Conservation (phyloP, 2,113 vertebrate genomes). For the Anolis carolinensis region DNA sequence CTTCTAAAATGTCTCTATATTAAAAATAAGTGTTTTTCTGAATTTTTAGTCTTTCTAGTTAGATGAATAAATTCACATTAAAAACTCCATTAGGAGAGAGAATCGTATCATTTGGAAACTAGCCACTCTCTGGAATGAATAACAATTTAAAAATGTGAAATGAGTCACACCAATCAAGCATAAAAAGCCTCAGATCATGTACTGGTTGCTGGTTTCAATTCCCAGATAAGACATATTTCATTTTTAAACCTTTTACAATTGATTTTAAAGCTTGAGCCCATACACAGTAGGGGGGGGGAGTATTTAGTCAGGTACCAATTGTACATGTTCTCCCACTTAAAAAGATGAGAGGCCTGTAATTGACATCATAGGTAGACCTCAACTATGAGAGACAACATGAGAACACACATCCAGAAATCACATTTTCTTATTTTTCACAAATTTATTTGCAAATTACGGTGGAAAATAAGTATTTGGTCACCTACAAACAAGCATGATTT, state of each 20-base stretch:
- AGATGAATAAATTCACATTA: neutral
- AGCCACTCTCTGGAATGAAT: neutral
- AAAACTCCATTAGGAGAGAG: neutral
- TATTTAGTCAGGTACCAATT: no score
- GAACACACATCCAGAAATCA: no score
- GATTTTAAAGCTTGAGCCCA: neutral
- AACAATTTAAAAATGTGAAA: neutral
- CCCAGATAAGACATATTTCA: neutral
- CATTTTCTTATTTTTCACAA: no score
- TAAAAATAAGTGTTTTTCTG: neutral
- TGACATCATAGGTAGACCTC: no score
- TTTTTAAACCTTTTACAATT: neutral
- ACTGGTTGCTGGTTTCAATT: neutral
- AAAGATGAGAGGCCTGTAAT: no score
- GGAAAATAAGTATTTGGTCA: no score
- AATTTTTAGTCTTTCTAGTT: neutral
- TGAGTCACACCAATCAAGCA: neutral
- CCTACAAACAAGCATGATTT: no score
- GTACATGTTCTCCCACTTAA: no score
- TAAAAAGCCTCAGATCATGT: neutral
- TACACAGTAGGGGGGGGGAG: no score
- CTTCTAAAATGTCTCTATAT: neutral
- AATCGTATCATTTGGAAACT: neutral
- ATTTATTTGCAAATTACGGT: no score
- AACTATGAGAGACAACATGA: no score